Percentiles rank a stretch among this genome's conserved stretches.
Evolutionary conservation across 2,888 invertebrate species (phyloP).

Genomic region (Diaperis boleti): DNA sequence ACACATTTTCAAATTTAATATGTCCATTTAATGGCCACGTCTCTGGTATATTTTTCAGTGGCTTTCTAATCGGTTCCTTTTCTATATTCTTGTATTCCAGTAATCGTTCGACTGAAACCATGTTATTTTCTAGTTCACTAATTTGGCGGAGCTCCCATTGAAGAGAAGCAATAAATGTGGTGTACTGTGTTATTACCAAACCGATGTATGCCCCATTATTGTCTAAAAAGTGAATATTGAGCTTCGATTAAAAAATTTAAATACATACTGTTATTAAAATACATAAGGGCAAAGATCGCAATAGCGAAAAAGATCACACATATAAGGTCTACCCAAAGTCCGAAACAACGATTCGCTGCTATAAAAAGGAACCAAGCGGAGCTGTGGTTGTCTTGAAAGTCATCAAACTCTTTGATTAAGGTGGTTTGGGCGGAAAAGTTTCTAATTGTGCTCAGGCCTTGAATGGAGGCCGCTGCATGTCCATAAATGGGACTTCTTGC

Average conservation of each 20-base stretch:
- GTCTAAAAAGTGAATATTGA: too few species aligned
- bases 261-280: slow-evolving; percentile 51
- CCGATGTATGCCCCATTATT: slow-evolving; percentile 81
- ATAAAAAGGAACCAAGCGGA: slow-evolving; percentile 80
- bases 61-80: slow-evolving; percentile 55
- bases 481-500: slow-evolving; percentile 85
- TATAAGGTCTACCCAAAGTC: slow-evolving; percentile 77
- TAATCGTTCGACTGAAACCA: slow-evolving; percentile 58
- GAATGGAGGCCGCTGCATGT: slow-evolving; percentile 79
- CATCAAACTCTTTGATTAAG: slow-evolving; percentile 74
- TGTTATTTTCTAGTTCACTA: slow-evolving; percentile 80
- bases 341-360: slow-evolving; percentile 77
- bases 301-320: slow-evolving; percentile 73
- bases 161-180: slow-evolving; percentile 74
- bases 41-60: slow-evolving; percentile 67
- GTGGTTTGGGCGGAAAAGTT: slow-evolving; percentile 76
- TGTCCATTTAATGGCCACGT: slow-evolving; percentile 81
- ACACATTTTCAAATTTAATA: slow-evolving; percentile 77
- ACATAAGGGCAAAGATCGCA: slow-evolving; percentile 50
- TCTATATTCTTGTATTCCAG: slow-evolving; percentile 58
- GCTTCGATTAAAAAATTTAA: too few species aligned
- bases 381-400: slow-evolving; percentile 75
- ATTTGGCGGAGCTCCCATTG: slow-evolving; percentile 83
- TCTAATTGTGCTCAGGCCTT: slow-evolving; percentile 83
- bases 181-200: slow-evolving; percentile 83